Percentiles rank a stretch among this genome's conserved stretches.
phyloP scores from a whole-genome alignment of 30 jellyfish, hydroid and myxozoan species.

The Aurelia aurita complex sp. Pacific region DNA sequence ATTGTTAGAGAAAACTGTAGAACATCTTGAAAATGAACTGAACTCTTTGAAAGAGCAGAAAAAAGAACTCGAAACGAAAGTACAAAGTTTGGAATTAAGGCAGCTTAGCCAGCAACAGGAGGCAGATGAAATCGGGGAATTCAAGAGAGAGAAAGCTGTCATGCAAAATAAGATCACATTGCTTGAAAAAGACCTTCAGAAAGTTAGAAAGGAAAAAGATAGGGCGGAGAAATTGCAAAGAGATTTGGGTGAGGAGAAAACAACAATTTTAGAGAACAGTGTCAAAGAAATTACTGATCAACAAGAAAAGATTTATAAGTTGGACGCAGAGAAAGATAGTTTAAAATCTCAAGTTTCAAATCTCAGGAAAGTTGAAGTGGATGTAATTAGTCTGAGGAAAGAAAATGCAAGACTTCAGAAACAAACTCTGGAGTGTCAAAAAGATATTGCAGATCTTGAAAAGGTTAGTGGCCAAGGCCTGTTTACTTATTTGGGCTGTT shows the following conservation, averaged over 20 bases:
- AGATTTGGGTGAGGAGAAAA: constrained; percentile 72
- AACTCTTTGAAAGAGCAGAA: constrained; percentile 86
- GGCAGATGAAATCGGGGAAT: constrained; percentile 73
- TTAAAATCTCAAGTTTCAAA: constrained; percentile 39
- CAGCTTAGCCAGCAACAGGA: constrained; percentile 88
- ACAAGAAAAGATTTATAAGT: constrained; percentile 62
- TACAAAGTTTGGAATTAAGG: constrained; percentile 86
- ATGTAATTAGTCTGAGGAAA: constrained; percentile 46
- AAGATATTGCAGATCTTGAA: constrained; percentile 45
- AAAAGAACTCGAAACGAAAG: constrained; percentile 87
- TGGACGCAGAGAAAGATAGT: constrained; percentile 69
- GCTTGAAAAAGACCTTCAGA: constrained; percentile 44
- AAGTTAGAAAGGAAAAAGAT: constrained; percentile 47
- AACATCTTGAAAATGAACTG: constrained; percentile 81
- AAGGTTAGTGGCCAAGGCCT: constrained; percentile 51
- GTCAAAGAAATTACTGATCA: constrained; percentile 95
- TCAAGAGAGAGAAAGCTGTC: constrained; percentile 51
- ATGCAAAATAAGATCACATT: constrained; percentile 47
- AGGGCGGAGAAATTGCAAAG: constrained; percentile 32
- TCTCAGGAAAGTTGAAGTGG: constrained; percentile 56
- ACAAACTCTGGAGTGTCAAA: constrained; percentile 69
- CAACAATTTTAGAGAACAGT: constrained; percentile 92
- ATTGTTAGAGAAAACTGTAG: constrained; percentile 61
- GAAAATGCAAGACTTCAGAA: constrained; percentile 55
- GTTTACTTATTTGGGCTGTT: too few relatives aligned